A percentile compares a stretch with the other conserved stretches of the same genome.
Evolutionary conservation across 2,113 vertebrate species (phyloP).

Genomic region (Anthoscopus minutus): DNA sequence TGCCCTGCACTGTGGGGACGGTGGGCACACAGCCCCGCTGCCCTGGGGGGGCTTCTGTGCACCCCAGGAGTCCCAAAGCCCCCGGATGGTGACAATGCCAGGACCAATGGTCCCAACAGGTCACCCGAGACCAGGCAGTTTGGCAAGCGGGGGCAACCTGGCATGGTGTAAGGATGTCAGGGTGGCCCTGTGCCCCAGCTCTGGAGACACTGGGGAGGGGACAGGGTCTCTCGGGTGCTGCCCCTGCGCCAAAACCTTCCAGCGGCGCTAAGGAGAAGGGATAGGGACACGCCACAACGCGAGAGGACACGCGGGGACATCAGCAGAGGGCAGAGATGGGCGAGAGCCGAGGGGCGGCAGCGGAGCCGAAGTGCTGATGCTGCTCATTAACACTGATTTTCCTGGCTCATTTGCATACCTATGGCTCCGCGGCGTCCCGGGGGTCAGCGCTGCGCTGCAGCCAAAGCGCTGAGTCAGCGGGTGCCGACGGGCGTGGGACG

Average conservation of each 20-base stretch:
- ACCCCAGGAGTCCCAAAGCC: not conserved
- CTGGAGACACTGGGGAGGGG: rapidly evolving
- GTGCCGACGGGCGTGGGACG: not conserved
- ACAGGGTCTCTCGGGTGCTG: rapidly evolving
- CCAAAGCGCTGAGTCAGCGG: not conserved
- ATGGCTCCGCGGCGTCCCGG: not conserved
- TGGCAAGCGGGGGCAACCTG: not conserved
- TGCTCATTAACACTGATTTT: conserved; percentile 25
- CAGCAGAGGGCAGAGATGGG: not conserved
- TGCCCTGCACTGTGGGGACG: not conserved
- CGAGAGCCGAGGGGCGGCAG: not conserved
- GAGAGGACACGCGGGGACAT: rapidly evolving
- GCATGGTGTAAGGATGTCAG: rapidly evolving
- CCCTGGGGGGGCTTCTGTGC: not conserved
- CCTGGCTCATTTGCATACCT: not conserved
- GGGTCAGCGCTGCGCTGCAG: not conserved
- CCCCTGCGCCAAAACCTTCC: not conserved
- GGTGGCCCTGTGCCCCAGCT: not conserved
- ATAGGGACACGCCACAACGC: not conserved
- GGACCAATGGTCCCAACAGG: rapidly evolving
- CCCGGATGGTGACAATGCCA: not conserved
- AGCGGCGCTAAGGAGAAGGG: not conserved
- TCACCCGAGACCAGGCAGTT: not conserved
- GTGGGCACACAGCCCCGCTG: not conserved
- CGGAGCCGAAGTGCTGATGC: not conserved